Evolutionary conservation across 2,888 invertebrate species (phyloP).

Genomic region (Rhamphomyia laevipes): DNA sequence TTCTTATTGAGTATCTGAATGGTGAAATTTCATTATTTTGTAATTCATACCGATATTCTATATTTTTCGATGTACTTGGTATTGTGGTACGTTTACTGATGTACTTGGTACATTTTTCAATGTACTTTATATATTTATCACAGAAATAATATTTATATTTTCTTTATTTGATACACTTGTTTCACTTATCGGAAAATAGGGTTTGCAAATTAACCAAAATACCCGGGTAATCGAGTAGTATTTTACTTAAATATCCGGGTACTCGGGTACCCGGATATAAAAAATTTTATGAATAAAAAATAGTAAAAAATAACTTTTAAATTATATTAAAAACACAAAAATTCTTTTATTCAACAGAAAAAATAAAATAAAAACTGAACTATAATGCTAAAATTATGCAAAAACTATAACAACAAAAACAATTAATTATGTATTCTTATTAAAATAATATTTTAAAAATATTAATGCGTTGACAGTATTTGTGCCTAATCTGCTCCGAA

Average conservation of each 20-base stretch:
- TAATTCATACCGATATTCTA: too few relatives aligned
- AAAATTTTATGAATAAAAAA: background rate
- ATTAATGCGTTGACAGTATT: background rate
- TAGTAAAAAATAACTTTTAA: background rate
- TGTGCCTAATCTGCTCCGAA: background rate
- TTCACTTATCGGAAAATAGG: too few relatives aligned
- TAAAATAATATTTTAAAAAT: slow-evolving; percentile 1
- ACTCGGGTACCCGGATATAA: background rate
- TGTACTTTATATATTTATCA: too few relatives aligned
- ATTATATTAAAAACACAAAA: background rate
- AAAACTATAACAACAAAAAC: background rate
- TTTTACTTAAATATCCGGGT: background rate
- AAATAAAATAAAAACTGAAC: background rate
- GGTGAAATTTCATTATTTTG: too few relatives aligned
- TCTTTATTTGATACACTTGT: too few relatives aligned
- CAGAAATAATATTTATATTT: too few relatives aligned
- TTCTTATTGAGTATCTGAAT: too few relatives aligned
- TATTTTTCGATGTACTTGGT: too few relatives aligned
- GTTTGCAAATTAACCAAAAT: too few relatives aligned
- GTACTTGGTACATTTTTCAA: too few relatives aligned
- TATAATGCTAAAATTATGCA: background rate
- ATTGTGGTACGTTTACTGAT: too few relatives aligned
- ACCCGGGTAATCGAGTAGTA: too few relatives aligned
- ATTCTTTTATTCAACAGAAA: background rate
- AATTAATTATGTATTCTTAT: background rate